These are phyloP conservation scores for Phodopus roborovskii DNA, from an alignment of 2,113 vertebrate species.

Conservation along the genomic window DNA sequence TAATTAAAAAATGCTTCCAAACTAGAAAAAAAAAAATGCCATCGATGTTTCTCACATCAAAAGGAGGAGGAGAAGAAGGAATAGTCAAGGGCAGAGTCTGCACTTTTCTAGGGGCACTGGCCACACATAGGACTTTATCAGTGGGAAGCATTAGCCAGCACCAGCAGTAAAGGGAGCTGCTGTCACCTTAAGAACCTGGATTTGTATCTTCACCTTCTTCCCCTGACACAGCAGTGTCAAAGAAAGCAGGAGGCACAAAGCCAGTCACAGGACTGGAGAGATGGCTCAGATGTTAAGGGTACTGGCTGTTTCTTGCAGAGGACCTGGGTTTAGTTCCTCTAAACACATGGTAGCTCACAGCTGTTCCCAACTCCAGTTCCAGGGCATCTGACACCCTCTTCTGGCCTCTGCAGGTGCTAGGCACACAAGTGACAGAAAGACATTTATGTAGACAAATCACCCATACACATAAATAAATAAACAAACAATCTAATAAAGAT, in stretches of 20 bases:
- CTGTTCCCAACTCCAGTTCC: background rate
- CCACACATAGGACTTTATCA: background rate
- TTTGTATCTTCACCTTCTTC: background rate
- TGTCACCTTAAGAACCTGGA: background rate
- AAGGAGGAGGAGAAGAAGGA: too few relatives aligned
- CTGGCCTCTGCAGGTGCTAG: background rate
- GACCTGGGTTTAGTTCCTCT: background rate
- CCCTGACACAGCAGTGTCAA: background rate
- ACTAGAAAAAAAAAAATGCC: too few relatives aligned
- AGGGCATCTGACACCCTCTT: background rate
- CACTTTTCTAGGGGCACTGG: background rate
- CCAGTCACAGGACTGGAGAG: background rate
- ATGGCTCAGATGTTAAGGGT: background rate
- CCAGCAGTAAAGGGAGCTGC: background rate
- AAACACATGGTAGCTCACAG: background rate
- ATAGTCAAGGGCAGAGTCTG: too few relatives aligned
- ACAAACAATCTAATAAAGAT: background rate
- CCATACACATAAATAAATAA: background rate
- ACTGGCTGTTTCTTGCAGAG: background rate
- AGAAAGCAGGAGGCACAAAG: background rate
- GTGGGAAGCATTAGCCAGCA: background rate
- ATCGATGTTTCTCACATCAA: too few relatives aligned
- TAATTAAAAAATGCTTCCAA: too few relatives aligned
- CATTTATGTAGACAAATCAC: background rate
- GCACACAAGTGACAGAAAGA: background rate